Percentiles rank a stretch among this genome's conserved stretches.
phyloP scores from a whole-genome alignment of 2,113 vertebrate species.

The Xenotilapia longispinis region DNA sequence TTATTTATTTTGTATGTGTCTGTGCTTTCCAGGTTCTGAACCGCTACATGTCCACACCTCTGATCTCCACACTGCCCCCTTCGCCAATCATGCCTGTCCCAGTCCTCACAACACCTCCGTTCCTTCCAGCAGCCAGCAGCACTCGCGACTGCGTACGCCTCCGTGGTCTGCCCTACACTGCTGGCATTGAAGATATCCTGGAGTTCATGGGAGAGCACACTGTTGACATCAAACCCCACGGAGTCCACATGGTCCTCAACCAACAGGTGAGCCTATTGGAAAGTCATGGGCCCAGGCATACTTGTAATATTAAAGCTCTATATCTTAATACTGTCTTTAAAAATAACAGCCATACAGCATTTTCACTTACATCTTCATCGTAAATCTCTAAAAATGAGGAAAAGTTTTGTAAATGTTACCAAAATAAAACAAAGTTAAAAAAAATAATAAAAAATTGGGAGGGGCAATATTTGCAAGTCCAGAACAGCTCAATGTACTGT shows the following conservation, averaged over 20 bases:
- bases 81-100: slow-evolving; percentile 81
- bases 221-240: slow-evolving; percentile 89
- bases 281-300: not conserved
- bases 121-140: slow-evolving; percentile 74
- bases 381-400: not conserved
- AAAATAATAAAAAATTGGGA: not conserved
- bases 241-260: slow-evolving; percentile 97
- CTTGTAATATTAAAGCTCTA: not conserved
- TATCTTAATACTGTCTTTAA: not conserved
- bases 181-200: slow-evolving; percentile 91
- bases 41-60: slow-evolving; percentile 87
- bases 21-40: slow-evolving; percentile 80
- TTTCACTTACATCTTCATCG: not conserved
- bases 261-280: slow-evolving; percentile 79
- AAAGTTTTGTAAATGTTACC: not conserved
- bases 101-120: slow-evolving; percentile 78
- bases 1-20: not conserved
- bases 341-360: not conserved
- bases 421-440: not conserved
- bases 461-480: not conserved
- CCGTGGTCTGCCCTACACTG: slow-evolving; percentile 88
- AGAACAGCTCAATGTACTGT: not conserved
- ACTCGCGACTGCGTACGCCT: slow-evolving; percentile 86
- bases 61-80: slow-evolving; percentile 85
- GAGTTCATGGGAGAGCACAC: slow-evolving; percentile 93